Base-by-base conservation (phyloP, 2,888 invertebrate genomes). In the Apamea sordens region DNA sequence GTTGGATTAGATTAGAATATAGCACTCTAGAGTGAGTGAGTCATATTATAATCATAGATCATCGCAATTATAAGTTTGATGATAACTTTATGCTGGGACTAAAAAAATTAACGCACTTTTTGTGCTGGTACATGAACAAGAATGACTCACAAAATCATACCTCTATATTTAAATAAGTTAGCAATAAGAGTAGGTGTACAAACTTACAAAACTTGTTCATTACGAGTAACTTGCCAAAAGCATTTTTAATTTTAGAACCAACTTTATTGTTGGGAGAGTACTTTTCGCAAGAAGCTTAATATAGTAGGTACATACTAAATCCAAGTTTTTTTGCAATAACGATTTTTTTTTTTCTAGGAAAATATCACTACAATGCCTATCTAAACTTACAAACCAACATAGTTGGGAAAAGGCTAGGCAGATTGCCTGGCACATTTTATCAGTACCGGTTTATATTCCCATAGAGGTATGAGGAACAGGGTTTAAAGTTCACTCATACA, bases 11-110 rank as follows among this genome's bases (percentile, higher is more conserved):
- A 41, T 70, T 18, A 28, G 6, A 77, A 59, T 59, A 59, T 71
- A 78, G 24, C 80, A 41, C 77, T 61, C 1, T 24, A 63, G 21
- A 70, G 24, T 77, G 21, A 70, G 24, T 77, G 47, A 70, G n/a
- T 80, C 71, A 77, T 80, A 18, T 15, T 36, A 36, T 36, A 79
- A 24, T 50, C 21, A n/a, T 56, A 41, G 69, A 79, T 77, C 77
- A 65, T 79, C 32, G 10, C 41, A 36, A 47, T 36, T 36, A 28
- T 28, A 21, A 76, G 11, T 36, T 47, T n/a, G 36, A 36, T n/a
- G 47, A 76, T 76, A 76, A 32, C 44, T 56, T 47, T 47, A 47
- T 47, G 13, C 47, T 47, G 47, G 15, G 47, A 47, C 15, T 47
- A 13, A 47, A 44, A 47, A 47, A 47, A 15, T 15, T 15, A 47